Evolutionary conservation across 2,797 vertebrate genomes (phyloP).

Genomic region (Poecilia velifera): DNA sequence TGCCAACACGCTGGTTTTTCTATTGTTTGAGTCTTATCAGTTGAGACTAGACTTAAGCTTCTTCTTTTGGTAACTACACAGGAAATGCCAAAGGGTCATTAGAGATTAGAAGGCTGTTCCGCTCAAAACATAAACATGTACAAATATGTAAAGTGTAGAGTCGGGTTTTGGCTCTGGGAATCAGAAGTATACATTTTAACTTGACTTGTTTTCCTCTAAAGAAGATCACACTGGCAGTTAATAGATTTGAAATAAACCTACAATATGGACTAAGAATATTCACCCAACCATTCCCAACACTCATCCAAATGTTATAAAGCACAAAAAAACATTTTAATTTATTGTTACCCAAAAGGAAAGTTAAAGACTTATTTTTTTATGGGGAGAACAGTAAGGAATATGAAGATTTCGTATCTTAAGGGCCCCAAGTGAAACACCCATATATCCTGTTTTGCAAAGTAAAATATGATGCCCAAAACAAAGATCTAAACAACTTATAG

Average conservation of each 20-base stretch:
- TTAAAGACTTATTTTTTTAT: not conserved
- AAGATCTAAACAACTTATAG: not conserved
- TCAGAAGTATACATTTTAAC: not conserved
- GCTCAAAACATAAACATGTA: constrained; percentile 3
- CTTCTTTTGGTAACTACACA: constrained; percentile 8
- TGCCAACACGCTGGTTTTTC: not conserved
- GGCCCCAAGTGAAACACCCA: not conserved
- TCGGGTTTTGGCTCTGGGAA: not conserved
- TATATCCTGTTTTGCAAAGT: not conserved
- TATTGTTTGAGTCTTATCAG: constrained; percentile 21
- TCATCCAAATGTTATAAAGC: not conserved
- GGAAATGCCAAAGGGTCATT: constrained; percentile 45
- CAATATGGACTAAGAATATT: not conserved
- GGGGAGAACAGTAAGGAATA: not conserved
- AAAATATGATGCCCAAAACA: not conserved
- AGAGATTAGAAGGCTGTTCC: constrained; percentile 17
- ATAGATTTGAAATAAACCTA: not conserved
- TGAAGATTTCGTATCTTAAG: not conserved
- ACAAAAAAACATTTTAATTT: not conserved
- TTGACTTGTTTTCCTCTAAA: not conserved
- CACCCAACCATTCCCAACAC: not conserved
- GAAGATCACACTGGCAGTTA: not conserved
- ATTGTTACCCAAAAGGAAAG: not conserved
- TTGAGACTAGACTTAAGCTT: constrained; percentile 7
- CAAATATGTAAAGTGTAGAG: not conserved